These are phyloP conservation scores for Lanius ludovicianus DNA, from an alignment of 2,113 vertebrate species.

Conservation along the genomic window DNA sequence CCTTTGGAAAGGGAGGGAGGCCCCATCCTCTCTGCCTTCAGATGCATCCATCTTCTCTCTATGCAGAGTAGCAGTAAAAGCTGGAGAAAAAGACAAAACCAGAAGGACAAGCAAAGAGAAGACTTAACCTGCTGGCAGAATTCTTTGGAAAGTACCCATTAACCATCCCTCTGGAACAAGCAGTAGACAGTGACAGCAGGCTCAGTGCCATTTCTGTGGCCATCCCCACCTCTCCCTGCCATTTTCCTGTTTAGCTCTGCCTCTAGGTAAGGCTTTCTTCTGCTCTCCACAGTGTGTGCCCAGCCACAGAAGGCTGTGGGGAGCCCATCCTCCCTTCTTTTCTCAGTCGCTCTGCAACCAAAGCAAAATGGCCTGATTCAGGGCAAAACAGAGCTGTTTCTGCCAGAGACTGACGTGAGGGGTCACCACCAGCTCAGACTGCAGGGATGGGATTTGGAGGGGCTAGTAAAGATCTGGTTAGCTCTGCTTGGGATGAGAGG, in stretches of 20 bases:
- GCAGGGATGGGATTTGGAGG: background rate
- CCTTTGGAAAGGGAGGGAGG: background rate
- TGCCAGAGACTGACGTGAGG: background rate
- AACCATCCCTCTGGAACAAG: background rate
- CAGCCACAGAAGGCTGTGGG: background rate
- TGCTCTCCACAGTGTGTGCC: rapidly evolving
- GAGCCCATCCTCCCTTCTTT: background rate
- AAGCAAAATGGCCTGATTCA: background rate
- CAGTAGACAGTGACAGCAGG: background rate
- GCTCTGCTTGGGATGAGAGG: background rate
- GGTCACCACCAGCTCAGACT: background rate
- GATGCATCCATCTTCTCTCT: background rate
- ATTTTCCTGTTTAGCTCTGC: background rate
- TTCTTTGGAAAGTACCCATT: background rate
- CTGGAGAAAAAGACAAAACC: background rate
- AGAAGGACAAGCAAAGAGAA: background rate
- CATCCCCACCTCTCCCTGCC: background rate
- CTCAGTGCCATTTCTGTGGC: background rate
- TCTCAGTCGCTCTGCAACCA: background rate
- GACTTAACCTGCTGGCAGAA: background rate
- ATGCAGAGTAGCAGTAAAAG: background rate
- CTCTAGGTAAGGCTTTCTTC: background rate
- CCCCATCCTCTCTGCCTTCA: background rate
- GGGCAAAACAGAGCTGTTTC: background rate
- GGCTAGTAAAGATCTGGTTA: background rate